A percentile compares a stretch with the other conserved stretches of the same genome.
Evolutionary conservation across 2,888 invertebrate genomes (phyloP).

Genomic region (Ariolimax columbianus): DNA sequence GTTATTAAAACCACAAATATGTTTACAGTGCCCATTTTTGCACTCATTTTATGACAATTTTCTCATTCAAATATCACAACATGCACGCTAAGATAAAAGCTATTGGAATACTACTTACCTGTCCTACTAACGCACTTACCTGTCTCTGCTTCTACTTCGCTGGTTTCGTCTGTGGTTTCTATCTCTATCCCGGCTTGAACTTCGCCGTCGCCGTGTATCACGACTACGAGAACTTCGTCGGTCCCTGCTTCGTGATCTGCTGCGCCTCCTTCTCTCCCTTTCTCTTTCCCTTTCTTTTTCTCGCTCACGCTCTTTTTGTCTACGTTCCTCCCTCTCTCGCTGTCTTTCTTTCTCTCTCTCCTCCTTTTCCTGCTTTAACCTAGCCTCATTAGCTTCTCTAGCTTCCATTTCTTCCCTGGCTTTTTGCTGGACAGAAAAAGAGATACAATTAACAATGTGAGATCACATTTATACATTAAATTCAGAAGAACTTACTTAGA

Average conservation of each 20-base stretch:
- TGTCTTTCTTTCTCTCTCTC: conserved; percentile 80
- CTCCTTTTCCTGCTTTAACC: conserved; percentile 73
- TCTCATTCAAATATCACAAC: background rate
- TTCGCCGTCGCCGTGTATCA: conserved; percentile 64
- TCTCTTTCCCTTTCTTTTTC: conserved; percentile 48
- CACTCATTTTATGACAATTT: too few relatives aligned
- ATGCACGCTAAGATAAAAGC: background rate
- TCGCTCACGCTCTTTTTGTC: conserved; percentile 49
- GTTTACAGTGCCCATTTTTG: too few relatives aligned
- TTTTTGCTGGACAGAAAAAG: conserved; percentile 61
- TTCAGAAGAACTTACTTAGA: background rate
- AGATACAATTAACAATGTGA: background rate
- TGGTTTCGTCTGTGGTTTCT: conserved; percentile 41
- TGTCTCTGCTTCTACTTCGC: conserved; percentile 51
- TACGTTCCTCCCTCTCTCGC: conserved; percentile 80
- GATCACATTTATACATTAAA: background rate
- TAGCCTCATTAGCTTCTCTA: conserved; percentile 78
- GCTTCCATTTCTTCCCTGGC: conserved; percentile 62
- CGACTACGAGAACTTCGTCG: conserved; percentile 60
- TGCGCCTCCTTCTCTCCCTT: conserved; percentile 51
- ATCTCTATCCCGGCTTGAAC: conserved; percentile 62
- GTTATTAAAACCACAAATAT: too few relatives aligned
- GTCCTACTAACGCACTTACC: conserved; percentile 14
- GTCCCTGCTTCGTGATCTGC: conserved; percentile 59
- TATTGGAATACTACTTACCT: too few relatives aligned